These are phyloP conservation scores for Micromussa lordhowensis DNA, from an alignment of 92 coral and sea anemone genomes.

Conservation along the genomic window DNA sequence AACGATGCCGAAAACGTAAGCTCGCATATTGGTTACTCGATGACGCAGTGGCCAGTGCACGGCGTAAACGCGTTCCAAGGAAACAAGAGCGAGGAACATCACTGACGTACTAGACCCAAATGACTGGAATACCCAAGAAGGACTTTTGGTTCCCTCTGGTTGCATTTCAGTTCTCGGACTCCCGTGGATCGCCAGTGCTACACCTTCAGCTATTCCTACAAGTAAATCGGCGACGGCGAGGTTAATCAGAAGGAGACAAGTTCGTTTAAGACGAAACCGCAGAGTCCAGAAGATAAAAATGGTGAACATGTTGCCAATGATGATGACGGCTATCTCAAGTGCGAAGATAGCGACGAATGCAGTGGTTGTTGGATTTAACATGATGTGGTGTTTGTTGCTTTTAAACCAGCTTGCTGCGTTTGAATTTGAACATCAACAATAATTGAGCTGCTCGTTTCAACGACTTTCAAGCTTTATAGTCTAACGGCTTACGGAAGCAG, in stretches of 20 bases:
- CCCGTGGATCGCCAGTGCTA: neutral
- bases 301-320: conserved; percentile 11
- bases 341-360: neutral
- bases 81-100: neutral
- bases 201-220: neutral
- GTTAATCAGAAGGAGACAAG: neutral
- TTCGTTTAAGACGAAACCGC: neutral
- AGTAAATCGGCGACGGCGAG: no score
- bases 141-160: neutral
- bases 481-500: no score
- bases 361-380: no score
- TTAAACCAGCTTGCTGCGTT: no score
- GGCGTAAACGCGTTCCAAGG: conserved; percentile 19
- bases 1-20: conserved; percentile 4
- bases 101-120: neutral
- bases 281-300: neutral
- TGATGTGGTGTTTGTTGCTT: no score
- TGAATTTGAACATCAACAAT: no score
- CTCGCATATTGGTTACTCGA: conserved; percentile 1
- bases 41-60: conserved; percentile 2
- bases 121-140: neutral
- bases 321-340: neutral
- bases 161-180: no score
- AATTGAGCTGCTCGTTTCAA: no score
- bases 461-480: no score